Conservation (phyloP, 1,140 invertebrate species). For the Antheraea pernyi region DNA sequence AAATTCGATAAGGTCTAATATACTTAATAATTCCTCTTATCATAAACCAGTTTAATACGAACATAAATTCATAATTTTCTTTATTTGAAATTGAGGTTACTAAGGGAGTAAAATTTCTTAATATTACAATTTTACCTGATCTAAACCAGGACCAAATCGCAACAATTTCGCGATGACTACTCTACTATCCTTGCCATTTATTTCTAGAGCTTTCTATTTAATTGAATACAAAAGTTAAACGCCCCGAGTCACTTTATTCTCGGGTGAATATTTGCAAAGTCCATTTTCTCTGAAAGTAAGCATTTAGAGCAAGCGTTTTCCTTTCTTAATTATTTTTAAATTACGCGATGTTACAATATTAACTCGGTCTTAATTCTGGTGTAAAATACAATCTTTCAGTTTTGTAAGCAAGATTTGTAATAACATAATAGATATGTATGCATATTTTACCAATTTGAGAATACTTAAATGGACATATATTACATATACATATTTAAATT, state of each 20-base stretch:
- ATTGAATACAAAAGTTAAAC: constrained; percentile 72
- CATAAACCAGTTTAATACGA: background rate
- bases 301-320: constrained; percentile 62
- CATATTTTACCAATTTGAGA: background rate
- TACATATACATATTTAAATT: too few relatives aligned
- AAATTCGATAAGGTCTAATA: background rate
- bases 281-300: constrained; percentile 63
- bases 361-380: constrained; percentile 49
- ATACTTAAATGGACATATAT: too few relatives aligned
- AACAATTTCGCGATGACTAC: constrained; percentile 45
- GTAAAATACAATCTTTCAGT: constrained; percentile 25
- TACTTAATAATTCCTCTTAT: background rate
- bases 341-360: constrained; percentile 65
- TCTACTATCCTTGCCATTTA: constrained; percentile 38
- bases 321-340: constrained; percentile 72
- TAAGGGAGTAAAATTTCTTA: constrained; percentile 14
- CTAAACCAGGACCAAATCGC: constrained; percentile 42
- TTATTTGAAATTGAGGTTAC: background rate
- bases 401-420: background rate
- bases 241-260: constrained; percentile 56
- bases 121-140: constrained; percentile 32
- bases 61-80: background rate
- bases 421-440: background rate
- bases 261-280: constrained; percentile 59
- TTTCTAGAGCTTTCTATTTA: constrained; percentile 67